Base-by-base conservation (phyloP, 2,888 invertebrate genomes). In the Agrotis ipsilon region DNA sequence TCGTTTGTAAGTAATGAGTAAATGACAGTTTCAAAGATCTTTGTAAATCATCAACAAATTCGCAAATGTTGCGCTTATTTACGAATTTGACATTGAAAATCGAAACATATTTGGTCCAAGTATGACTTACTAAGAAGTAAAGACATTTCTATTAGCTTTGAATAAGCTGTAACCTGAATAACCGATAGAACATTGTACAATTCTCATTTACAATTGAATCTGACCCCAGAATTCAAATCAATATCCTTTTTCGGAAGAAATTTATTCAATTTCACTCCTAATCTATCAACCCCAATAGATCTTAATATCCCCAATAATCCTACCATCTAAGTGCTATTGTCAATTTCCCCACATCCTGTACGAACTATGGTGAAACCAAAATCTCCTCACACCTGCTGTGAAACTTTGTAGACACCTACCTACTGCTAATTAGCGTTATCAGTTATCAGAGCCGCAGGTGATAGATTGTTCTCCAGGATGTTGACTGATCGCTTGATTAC, bases 401-500 rank as follows among this genome's bases (percentile, higher is more conserved):
- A 73, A 78, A 82, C 70, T 80, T 77, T 61, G 71, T 69, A 63
- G 54, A 79, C 52, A 65, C 32, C 67, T 49, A 67, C 39, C 24
- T 51, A 51, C 62, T 82, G 70, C 84, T 83, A 80, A 85, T 87
- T 75, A 65, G 66, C 69, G 78, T 82, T 86, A 87, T 86, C 86
- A 80, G 81, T 81, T 86, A 87, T 87, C 87, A 82, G 71, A 24
- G 72, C 59, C 72, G 70, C 75, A 79, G 79, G 79, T 87, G 87
- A 87, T 84, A 82, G 82, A 87, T 85, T 67, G 75, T 83, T 71
- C 65, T 62, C 48, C n/a, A 81, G 87, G 85, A 86, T 81, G 87
- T 87, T 88, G 88, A 88, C 85, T 87, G 85, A 88, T 88, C 82
- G 80, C 82, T 75, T 86, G 83, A 85, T 84, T 82, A 78, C 74